Evolutionary conservation across 2,888 invertebrate species (phyloP), one percentile per base, ranked within the genome.

Genomic region (Gasteruption jaculator): DNA sequence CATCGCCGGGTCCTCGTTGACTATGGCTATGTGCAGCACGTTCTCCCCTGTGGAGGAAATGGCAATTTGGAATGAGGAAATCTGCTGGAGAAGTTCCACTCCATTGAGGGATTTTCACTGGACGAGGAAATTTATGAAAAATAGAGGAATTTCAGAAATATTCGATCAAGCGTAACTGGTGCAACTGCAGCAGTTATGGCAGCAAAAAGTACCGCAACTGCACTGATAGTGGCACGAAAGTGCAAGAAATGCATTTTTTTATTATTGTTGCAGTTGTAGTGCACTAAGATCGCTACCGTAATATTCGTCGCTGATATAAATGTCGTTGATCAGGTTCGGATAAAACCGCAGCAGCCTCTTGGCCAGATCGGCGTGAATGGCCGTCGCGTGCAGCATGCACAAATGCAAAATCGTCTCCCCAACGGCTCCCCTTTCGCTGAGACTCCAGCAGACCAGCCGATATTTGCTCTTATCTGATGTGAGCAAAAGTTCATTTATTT

Each of bases 1-100:
- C 92, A 96, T 93, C 0, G 91, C 85, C 0, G 94, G 93, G 67
- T 99, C 97, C 68, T 99, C 97, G 71, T 97, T 99, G 1, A 96
- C 95, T 54, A 97, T 95, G 3, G 96, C 95, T 69, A 97, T 93
- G 65, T 99, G 99, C 2, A 99, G 77, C 0, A 91, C 91, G 64
- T 87, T 93, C 69, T 96, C 96, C 2, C 95, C 91, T 86, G 15
- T 22, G 10, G 19, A 6, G 24, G 42, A 49, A 35, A n/a, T n/a
- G n/a, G n/a, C n/a, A n/a, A n/a, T n/a, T n/a, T n/a, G n/a, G n/a
- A n/a, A n/a, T n/a, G n/a, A n/a, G n/a, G n/a, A n/a, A n/a, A n/a
- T n/a, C n/a, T n/a, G n/a, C n/a, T n/a, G n/a, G n/a, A n/a, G n/a
- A n/a, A n/a, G n/a, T n/a, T n/a, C n/a, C n/a, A n/a, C n/a, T n/a